Conservation (phyloP, 2,888 invertebrate genomes). For the Scaptomyza flava region DNA sequence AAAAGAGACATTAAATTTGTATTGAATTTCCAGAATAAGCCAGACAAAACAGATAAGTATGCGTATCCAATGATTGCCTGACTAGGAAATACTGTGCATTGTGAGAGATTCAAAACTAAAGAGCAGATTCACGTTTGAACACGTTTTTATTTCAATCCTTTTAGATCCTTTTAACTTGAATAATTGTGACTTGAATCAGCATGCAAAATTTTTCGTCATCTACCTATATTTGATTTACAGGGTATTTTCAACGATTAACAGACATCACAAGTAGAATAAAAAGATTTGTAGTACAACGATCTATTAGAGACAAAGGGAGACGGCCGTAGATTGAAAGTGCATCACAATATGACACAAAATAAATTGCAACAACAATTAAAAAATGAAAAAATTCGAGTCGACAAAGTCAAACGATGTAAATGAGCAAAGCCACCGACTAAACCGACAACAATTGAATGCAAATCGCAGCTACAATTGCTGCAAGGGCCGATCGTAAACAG, state of each 20-base stretch:
- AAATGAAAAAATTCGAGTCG: constrained; percentile 22
- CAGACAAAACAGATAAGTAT: neutral
- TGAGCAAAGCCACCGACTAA: constrained; percentile 33
- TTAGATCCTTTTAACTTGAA: neutral
- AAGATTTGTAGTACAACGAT: constrained; percentile 31
- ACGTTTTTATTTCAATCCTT: too few relatives aligned
- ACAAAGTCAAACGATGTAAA: constrained; percentile 46
- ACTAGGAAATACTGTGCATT: constrained; percentile 1
- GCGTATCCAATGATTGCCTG: neutral
- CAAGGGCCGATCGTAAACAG: constrained; percentile 16
- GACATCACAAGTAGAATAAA: neutral
- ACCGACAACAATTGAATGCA: constrained; percentile 8
- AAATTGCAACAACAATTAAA: constrained; percentile 73
- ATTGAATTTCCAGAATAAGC: constrained; percentile 53
- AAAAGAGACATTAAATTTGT: constrained; percentile 52
- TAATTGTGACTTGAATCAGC: neutral
- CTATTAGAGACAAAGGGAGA: neutral
- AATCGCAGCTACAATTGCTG: constrained; percentile 28
- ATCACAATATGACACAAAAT: constrained; percentile 39
- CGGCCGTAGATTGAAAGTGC: constrained; percentile 16
- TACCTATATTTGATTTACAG: neutral
- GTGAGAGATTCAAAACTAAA: too few relatives aligned
- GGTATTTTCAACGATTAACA: neutral
- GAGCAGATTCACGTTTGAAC: too few relatives aligned
- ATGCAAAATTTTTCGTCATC: neutral